These are phyloP conservation scores for Drosophila kambysellisi DNA, from an alignment of 2,888 invertebrate species.

Conservation along the genomic window DNA sequence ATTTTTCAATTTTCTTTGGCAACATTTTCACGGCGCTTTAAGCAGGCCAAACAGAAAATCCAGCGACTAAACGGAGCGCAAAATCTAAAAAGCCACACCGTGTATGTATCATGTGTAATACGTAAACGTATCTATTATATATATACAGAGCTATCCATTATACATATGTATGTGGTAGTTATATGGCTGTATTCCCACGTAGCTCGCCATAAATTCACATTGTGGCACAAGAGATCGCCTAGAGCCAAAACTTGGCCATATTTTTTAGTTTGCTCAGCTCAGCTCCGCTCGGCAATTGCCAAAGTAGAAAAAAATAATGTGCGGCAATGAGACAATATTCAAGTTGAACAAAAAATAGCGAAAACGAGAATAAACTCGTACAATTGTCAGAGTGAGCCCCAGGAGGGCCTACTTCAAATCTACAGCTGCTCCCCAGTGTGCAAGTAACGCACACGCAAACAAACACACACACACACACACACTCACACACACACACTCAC, in stretches of 20 bases:
- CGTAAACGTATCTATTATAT: constrained; percentile 21
- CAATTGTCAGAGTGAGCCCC: constrained; percentile 75
- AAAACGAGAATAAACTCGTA: constrained; percentile 56
- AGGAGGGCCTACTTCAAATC: constrained; percentile 73
- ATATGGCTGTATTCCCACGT: constrained; percentile 67
- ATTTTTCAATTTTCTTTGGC: constrained; percentile 74
- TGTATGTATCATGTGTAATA: constrained; percentile 17
- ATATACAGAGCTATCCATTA: constrained; percentile 13
- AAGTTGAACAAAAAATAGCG: constrained; percentile 46
- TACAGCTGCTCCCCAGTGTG: constrained; percentile 69
- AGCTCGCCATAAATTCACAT: constrained; percentile 76
- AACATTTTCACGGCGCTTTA: constrained; percentile 73
- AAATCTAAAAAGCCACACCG: constrained; percentile 59
- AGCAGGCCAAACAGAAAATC: constrained; percentile 56
- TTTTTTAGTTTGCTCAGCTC: constrained; percentile 70
- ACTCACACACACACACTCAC: constrained; percentile 29
- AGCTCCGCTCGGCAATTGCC: constrained; percentile 62
- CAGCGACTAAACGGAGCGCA: constrained; percentile 27
- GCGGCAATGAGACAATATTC: constrained; percentile 74
- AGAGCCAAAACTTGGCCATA: constrained; percentile 77
- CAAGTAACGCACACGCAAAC: constrained; percentile 38
- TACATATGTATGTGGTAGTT: constrained; percentile 26
- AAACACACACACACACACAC: constrained; percentile 13
- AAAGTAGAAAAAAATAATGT: constrained; percentile 57
- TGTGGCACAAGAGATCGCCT: constrained; percentile 69